phyloP scores from a whole-genome alignment of 2,797 vertebrate species.

The Phylloscopus collybita region DNA sequence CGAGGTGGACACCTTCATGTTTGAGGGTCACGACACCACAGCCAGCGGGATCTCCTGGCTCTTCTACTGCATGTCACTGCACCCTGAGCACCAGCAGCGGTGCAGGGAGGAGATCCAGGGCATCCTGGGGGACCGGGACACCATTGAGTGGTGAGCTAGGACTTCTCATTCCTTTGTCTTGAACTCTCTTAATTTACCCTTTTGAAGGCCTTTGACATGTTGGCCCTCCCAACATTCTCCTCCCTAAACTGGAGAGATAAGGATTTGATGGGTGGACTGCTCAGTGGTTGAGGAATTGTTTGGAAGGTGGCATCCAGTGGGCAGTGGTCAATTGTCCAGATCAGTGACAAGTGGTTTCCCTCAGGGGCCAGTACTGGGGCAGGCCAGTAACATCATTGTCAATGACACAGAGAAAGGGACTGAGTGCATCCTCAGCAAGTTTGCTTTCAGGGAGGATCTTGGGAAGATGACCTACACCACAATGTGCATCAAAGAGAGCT shows the following conservation, averaged over 20 bases:
- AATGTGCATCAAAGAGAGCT: conserved; percentile 92
- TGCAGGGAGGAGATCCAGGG: conserved; percentile 87
- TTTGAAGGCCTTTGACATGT: background rate
- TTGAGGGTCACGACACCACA: conserved; percentile 88
- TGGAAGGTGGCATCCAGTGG: background rate
- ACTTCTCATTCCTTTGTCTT: conserved; percentile 31
- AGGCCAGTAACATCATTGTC: background rate
- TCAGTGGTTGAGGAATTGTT: background rate
- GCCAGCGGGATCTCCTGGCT: conserved; percentile 86
- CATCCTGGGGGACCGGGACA: conserved; percentile 77
- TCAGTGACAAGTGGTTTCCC: background rate
- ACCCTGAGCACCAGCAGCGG: conserved; percentile 86
- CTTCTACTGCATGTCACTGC: conserved; percentile 83
- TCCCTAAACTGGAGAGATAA: background rate
- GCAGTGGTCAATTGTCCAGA: background rate
- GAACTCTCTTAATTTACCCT: background rate
- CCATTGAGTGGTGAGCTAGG: conserved; percentile 84
- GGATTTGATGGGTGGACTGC: background rate
- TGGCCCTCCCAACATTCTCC: background rate
- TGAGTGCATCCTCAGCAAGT: background rate
- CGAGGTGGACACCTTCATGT: conserved; percentile 93
- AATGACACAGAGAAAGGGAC: background rate
- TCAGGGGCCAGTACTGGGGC: background rate
- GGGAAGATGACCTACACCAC: conserved; percentile 88
- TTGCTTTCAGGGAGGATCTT: conserved; percentile 86